Percentiles rank a stretch among this genome's conserved stretches.
These are phyloP conservation scores for Propithecus perrieri DNA, from an alignment of 2,797 vertebrate genomes.

Conservation along the genomic window DNA sequence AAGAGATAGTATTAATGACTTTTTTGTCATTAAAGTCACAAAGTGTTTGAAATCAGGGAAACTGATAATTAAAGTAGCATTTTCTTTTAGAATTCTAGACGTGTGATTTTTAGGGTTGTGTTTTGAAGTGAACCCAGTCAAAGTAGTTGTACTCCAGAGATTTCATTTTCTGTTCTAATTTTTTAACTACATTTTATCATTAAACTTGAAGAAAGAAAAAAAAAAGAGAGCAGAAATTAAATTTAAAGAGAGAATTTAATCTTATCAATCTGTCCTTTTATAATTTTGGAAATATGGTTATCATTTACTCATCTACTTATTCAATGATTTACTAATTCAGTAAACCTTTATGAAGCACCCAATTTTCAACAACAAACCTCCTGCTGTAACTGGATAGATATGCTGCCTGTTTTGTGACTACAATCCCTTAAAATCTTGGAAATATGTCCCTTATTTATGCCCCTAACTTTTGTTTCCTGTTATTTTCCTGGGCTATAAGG, in stretches of 20 bases:
- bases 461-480: not conserved
- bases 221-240: not conserved
- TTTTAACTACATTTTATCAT: not conserved
- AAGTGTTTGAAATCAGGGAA: not conserved
- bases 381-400: not conserved
- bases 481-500: not conserved
- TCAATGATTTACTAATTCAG: not conserved
- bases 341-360: not conserved
- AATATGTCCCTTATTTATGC: not conserved
- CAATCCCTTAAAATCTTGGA: rapidly evolving
- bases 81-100: not conserved
- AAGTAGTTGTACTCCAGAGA: not conserved
- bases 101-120: not conserved
- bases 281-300: not conserved
- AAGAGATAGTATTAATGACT: constrained; percentile 40
- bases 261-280: not conserved
- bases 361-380: not conserved
- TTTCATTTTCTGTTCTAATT: constrained; percentile 11
- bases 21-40: not conserved
- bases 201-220: not conserved
- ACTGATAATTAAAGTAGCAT: not conserved
- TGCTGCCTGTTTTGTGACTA: not conserved
- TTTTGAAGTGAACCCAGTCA: constrained; percentile 31
- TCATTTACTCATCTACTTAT: not conserved
- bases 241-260: not conserved